Percentiles rank a stretch among this genome's conserved stretches.
These are phyloP conservation scores for Acanthiza pusilla DNA, from an alignment of 2,797 vertebrate species.

Conservation along the genomic window DNA sequence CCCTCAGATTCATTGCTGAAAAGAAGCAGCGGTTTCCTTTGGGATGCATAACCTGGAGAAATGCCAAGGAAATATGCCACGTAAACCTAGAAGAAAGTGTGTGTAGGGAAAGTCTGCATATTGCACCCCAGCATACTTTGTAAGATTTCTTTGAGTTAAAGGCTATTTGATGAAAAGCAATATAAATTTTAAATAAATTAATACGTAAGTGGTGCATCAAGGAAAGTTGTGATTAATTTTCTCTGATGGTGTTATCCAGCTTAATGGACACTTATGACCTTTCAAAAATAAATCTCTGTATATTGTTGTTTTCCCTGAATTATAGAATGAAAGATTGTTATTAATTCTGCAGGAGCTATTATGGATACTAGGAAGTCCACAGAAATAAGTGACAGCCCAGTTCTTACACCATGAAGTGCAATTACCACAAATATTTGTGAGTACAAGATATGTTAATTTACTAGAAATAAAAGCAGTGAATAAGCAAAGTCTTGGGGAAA, in stretches of 20 bases:
- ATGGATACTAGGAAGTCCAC: background rate
- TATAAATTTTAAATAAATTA: background rate
- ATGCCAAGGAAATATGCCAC: background rate
- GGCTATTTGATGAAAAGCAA: background rate
- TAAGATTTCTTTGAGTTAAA: background rate
- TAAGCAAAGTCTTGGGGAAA: background rate
- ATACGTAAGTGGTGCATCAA: background rate
- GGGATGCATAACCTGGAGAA: background rate
- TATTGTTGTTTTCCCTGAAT: background rate
- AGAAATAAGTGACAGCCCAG: background rate
- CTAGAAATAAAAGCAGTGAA: background rate
- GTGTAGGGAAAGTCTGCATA: background rate
- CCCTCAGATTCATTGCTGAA: background rate
- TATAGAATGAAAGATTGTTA: background rate
- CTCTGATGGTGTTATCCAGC: background rate
- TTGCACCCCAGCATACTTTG: background rate
- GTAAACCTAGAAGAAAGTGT: background rate
- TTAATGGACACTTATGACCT: background rate
- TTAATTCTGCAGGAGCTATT: background rate
- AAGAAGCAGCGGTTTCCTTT: rapidly evolving
- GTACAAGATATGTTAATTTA: background rate
- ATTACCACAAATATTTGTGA: background rate
- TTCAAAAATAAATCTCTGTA: background rate
- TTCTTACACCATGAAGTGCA: background rate
- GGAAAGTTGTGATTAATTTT: background rate